Conservation (phyloP, 2,113 vertebrate species). For the Dissostichus mawsoni region DNA sequence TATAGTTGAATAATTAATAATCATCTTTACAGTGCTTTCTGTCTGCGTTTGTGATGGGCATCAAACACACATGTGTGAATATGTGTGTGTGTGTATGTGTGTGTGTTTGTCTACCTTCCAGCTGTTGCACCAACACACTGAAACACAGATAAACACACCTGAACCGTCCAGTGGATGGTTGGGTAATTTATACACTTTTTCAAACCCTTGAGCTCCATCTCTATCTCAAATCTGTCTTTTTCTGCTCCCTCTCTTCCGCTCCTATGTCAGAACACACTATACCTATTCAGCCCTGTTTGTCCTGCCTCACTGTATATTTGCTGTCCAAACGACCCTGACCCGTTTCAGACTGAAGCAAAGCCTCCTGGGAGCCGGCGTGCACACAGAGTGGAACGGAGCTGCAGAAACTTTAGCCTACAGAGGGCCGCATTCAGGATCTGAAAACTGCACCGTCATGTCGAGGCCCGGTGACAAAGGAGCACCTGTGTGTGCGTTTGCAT, state of each 20-base stretch:
- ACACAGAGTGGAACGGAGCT: slow-evolving; percentile 42
- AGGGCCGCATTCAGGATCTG: slow-evolving; percentile 69
- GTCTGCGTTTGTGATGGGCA: slow-evolving; percentile 25
- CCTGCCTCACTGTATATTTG: slow-evolving; percentile 40
- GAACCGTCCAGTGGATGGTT: neutral
- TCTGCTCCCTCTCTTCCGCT: slow-evolving; percentile 10
- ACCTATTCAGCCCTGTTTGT: slow-evolving; percentile 54
- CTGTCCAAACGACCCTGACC: slow-evolving; percentile 55
- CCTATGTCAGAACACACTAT: slow-evolving; percentile 54
- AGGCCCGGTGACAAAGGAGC: slow-evolving; percentile 72
- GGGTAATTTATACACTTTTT: neutral
- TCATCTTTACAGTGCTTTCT: slow-evolving; percentile 5
- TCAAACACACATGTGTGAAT: slow-evolving; percentile 9
- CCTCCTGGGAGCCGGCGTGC: slow-evolving; percentile 62
- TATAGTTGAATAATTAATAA: slow-evolving; percentile 32
- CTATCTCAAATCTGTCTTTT: slow-evolving; percentile 10
- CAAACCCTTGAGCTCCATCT: neutral
- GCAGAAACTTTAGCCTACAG: slow-evolving; percentile 78
- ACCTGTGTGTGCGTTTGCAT: slow-evolving; percentile 60
- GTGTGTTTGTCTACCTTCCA: neutral
- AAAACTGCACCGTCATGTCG: slow-evolving; percentile 72
- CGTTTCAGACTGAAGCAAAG: slow-evolving; percentile 55
- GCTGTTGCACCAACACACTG: neutral
- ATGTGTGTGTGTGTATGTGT: neutral
- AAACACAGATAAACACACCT: neutral